Base-by-base conservation (phyloP, 92 coral and sea anemone genomes). In the Meandrina meandrites region DNA sequence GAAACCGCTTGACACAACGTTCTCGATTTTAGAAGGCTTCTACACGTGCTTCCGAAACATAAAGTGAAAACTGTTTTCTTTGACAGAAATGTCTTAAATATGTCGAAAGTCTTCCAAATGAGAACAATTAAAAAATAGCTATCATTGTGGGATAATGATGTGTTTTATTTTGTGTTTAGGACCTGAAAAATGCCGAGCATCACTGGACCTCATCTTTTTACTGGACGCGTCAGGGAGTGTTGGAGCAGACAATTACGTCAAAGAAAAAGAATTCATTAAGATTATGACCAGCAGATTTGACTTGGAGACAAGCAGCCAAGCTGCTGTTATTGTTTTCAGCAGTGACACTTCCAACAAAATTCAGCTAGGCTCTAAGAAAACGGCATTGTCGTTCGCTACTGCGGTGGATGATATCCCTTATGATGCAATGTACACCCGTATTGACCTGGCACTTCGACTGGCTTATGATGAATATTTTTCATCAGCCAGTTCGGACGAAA, bases 191-290 rank as follows among this genome's bases (percentile, higher is more conserved):
- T 89, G 92, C 53, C 54, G 21, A 13, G 85, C 84, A 18, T 28
- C 86, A 12, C 89, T 89, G 31, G 86, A 89, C 48, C 81, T 89
- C 0, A 62, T 89, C 71, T 89, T 89, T 74, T 79, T 85, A 9
- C 74, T 89, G 21, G 92, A 89, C 34, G 89, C 92, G 0, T 89
- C 92, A 7, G 89, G 86, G 24, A 89, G 92, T 54, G 92, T 89
- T 19, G 66, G 83, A 24, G 18, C 5, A 22, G 82, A 45, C 37
- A 87, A 87, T 40, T 89, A 79, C 56, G 35, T 71, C 3, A 87
- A 79, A 47, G 81, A 89, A 27, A 78, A 84, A 76, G 86, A 89
- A 28, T 89, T 89, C 30, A 77, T 85, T 0, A 85, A 84, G 40
- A 83, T 87, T 21, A 68, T 89, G 22, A 75, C 77, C 13, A 73